Percentiles rank a stretch among this genome's conserved stretches.
phyloP scores from a whole-genome alignment of 2,888 invertebrate species.

The Ceraclea dissimilis region DNA sequence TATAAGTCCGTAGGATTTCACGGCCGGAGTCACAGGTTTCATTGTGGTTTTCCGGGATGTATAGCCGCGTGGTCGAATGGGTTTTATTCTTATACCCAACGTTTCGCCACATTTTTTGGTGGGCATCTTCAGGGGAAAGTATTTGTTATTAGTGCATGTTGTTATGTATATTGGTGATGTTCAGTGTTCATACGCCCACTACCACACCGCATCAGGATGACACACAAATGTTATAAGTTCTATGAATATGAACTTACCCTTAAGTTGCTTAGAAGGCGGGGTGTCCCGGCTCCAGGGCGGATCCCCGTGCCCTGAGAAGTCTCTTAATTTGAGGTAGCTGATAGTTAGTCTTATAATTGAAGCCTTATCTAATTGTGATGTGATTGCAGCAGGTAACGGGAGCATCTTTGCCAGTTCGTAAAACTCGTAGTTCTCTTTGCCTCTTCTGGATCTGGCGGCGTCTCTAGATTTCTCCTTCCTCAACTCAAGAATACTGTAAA shows the following conservation, averaged over 20 bases:
- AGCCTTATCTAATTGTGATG: constrained; percentile 90
- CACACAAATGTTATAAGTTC: too few species aligned
- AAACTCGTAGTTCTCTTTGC: constrained; percentile 95
- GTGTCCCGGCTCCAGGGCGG: constrained; percentile 90
- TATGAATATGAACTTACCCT: constrained; percentile 55
- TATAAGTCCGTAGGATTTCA: too few species aligned
- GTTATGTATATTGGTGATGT: too few species aligned
- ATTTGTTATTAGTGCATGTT: too few species aligned
- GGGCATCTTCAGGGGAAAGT: too few species aligned
- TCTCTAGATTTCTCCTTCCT: constrained; percentile 91
- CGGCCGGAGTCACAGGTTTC: too few species aligned
- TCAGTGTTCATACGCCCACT: too few species aligned
- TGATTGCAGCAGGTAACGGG: constrained; percentile 84
- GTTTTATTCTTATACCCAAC: too few species aligned
- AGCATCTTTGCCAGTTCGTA: constrained; percentile 93
- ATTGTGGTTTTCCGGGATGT: too few species aligned
- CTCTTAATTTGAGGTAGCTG: constrained; percentile 88
- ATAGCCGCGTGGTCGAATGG: too few species aligned
- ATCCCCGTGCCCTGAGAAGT: constrained; percentile 93
- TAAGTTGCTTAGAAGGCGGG: constrained; percentile 69
- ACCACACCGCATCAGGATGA: too few species aligned
- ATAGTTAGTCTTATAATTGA: constrained; percentile 95
- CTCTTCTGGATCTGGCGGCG: constrained; percentile 83
- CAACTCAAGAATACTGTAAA: constrained; percentile 81
- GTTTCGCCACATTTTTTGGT: too few species aligned